Conservation (phyloP, 2,888 invertebrate species). For the Morpho deidamia region DNA sequence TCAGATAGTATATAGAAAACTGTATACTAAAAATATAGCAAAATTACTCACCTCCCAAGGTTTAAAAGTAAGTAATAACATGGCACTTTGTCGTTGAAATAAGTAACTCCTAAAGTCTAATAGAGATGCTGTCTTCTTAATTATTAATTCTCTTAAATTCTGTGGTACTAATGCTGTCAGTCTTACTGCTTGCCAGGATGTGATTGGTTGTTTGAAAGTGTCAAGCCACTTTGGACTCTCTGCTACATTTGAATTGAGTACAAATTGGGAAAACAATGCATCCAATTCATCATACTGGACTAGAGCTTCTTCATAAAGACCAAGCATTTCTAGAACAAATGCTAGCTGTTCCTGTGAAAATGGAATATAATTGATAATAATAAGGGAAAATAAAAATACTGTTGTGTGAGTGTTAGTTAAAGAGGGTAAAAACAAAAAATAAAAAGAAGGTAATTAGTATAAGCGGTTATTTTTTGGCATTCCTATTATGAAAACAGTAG, state of each 20-base stretch:
- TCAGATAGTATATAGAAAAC: too few species aligned
- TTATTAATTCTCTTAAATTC: slow-evolving; percentile 68
- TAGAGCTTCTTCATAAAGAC: slow-evolving; percentile 94
- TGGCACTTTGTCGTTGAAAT: slow-evolving; percentile 94
- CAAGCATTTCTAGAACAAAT: slow-evolving; percentile 95
- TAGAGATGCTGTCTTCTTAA: slow-evolving; percentile 81
- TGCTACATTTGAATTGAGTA: slow-evolving; percentile 94
- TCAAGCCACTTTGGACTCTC: slow-evolving; percentile 92
- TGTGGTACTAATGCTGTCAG: slow-evolving; percentile 80
- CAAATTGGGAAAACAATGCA: slow-evolving; percentile 97
- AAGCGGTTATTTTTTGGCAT: too few species aligned
- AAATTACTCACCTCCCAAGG: slow-evolving; percentile 85
- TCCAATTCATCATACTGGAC: slow-evolving; percentile 98
- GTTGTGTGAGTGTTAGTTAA: too few species aligned
- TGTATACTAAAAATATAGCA: slow-evolving; percentile 19
- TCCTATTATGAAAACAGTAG: too few species aligned
- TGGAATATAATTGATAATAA: too few species aligned
- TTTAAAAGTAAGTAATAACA: slow-evolving; percentile 84
- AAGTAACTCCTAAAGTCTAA: slow-evolving; percentile 96
- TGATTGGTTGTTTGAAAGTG: slow-evolving; percentile 87
- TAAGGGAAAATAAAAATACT: too few species aligned
- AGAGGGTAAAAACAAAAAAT: too few species aligned
- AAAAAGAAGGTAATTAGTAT: too few species aligned
- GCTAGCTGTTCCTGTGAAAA: slow-evolving; percentile 92
- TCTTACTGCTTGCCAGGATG: slow-evolving; percentile 90